Percentiles rank a stretch among this genome's conserved stretches.
Conservation (phyloP, 2,113 vertebrate genomes). For the Mesocricetus auratus region DNA sequence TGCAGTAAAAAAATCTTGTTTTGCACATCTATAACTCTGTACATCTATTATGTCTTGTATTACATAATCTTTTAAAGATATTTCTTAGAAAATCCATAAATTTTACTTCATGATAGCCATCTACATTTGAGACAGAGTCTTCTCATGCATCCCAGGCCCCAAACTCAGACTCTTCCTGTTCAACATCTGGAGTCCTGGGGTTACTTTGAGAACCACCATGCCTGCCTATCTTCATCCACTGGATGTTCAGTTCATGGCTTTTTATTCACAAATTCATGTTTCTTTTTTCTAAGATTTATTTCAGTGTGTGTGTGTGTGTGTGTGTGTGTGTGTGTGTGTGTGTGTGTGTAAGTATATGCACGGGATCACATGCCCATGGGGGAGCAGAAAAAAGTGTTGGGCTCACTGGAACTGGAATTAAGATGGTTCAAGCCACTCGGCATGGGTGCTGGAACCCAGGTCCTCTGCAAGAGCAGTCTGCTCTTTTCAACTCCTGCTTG, state of each 20-base stretch:
- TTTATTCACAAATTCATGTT: background rate
- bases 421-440: background rate
- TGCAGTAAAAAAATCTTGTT: slow-evolving; percentile 23
- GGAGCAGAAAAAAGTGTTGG: background rate
- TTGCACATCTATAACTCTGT: slow-evolving; percentile 7
- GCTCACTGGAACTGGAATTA: background rate
- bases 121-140: background rate
- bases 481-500: background rate
- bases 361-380: too few species aligned
- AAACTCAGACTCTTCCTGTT: background rate
- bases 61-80: background rate
- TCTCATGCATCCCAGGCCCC: background rate
- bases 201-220: background rate
- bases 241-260: background rate
- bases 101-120: background rate
- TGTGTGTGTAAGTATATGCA: background rate
- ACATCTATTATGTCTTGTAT: background rate
- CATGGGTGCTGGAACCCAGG: background rate
- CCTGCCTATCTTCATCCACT: background rate
- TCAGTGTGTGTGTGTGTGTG: background rate
- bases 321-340: background rate
- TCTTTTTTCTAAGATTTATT: background rate
- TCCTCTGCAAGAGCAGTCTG: background rate
- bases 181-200: background rate
- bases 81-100: background rate